A percentile compares a stretch with the other conserved stretches of the same genome.
These are phyloP conservation scores for Aphodius granarius DNA, from an alignment of 2,888 invertebrate species.

Conservation along the genomic window DNA sequence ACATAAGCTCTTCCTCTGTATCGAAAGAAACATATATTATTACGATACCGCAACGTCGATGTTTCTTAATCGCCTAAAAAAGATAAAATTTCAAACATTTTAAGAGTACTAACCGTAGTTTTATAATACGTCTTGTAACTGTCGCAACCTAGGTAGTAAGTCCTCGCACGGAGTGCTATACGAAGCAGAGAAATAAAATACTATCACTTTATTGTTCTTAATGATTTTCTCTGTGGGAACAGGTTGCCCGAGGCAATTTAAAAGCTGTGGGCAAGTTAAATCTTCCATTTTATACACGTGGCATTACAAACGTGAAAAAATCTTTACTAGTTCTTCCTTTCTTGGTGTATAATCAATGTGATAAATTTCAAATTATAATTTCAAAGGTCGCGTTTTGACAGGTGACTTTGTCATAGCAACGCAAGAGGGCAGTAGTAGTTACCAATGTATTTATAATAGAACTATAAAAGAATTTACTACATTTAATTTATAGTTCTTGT, in stretches of 20 bases:
- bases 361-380: background rate
- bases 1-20: slow-evolving; percentile 6
- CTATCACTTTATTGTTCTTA: slow-evolving; percentile 34
- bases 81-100: background rate
- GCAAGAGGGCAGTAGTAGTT: background rate
- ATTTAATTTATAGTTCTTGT: no score
- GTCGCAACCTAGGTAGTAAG: slow-evolving; percentile 38
- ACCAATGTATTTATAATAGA: no score
- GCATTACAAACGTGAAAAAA: background rate
- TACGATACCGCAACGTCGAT: slow-evolving; percentile 11
- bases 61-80: slow-evolving; percentile 20
- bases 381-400: background rate
- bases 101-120: slow-evolving; percentile 8
- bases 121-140: slow-evolving; percentile 36
- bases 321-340: background rate
- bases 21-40: slow-evolving; percentile 25
- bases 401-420: background rate
- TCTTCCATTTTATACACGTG: slow-evolving; percentile 31
- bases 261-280: slow-evolving; percentile 31
- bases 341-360: background rate
- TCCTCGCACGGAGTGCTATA: slow-evolving; percentile 34
- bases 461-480: no score
- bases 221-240: slow-evolving; percentile 33
- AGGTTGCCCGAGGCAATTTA: slow-evolving; percentile 33
- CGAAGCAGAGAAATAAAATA: slow-evolving; percentile 40